Base-by-base conservation (phyloP, 2,113 vertebrate species). In the Eurypyga helias region DNA sequence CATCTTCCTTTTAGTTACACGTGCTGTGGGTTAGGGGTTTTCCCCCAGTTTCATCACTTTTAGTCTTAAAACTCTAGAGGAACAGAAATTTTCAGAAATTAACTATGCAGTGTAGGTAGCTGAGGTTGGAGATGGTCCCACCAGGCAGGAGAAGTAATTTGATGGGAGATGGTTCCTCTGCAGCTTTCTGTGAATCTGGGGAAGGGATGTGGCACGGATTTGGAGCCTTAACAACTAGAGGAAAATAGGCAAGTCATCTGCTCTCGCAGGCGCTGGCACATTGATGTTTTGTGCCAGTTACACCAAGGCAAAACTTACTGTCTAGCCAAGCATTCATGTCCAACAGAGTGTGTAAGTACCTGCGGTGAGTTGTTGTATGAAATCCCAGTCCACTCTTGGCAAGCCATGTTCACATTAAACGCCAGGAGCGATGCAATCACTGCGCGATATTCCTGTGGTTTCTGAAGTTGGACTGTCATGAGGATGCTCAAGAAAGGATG, bases 231-330 rank as follows among this genome's bases (percentile, higher is more conserved):
- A 62, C 46, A 51, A 93, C 96, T 89, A 69, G 36, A 86, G 60
- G 79, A 89, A 88, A 92, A 81, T 1, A 95, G 72, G 72, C 58
- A 66, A 91, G 69, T 83, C 92, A 92, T 92, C 95, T 96, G 93
- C 89, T 95, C 64, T 43, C 7, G 23, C 72, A 81, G 83, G 76
- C 19, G 5, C 69, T 78, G 89, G 86, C 0, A 0, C 80, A 58
- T 93, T 1, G 0, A 21, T 87, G 76, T 80, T 94, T 93, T 87
- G 54, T 97, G 65, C 60, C 1, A 12, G 58, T 46, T 81, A 70
- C 86, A 86, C 71, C 79, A 83, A 72, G 76, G 77, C 77, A 91
- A 52, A 73, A 86, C 0, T 29, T 49, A 58, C 4, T 84, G 93
- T 87, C 87, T 66, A 51, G 67, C 77, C 87, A 94, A 84, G 87